Base-by-base conservation (phyloP, 2,797 vertebrate species). In the Vultur gryphus region DNA sequence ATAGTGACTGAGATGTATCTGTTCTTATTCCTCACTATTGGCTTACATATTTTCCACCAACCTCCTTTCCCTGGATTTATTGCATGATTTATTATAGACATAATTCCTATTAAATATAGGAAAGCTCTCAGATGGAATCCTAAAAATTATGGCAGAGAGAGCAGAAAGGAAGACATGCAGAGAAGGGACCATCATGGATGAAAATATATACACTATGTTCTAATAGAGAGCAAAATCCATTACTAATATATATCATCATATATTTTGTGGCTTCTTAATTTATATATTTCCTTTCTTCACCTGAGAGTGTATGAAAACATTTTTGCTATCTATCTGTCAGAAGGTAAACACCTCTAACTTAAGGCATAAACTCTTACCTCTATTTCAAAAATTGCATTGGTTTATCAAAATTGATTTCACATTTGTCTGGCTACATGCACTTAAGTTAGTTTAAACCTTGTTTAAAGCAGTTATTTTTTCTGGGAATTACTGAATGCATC, bases 381-480 rank as follows among this genome's bases (percentile, higher is more conserved):
- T 77, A 7, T 57, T 90, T 67, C 5, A 77, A 72, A 69, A 81
- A 48, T 49, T 79, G 8, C 31, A 57, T n/a, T 80, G 10, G 23
- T 84, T 87, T 87, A 65, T 87, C 59, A 61, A 87, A 92, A 64
- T 16, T 67, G 33, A 83, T 90, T 94, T 93, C 58, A 57, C 29
- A 70, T 93, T 87, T 84, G 12, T 59, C 77, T 76, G 48, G 69
- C 66, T 93, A 64, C 35, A 43, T 81, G 44, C 25, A 79, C 67
- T 95, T 94, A 87, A 87, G 70, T 77, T 61, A 88, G 43, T 87
- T 85, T 78, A 90, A 92, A 61, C 44, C n/a, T 91, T 62, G 19
- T 93, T 84, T 72, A 84, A 91, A 87, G n/a, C 25, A 49, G 16
- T 46, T 76, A 13, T 26, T 72, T 91, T 96, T 88, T 39, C 57